Percentiles rank a stretch among this genome's conserved stretches.
These are phyloP conservation scores for Tauraco erythrolophus DNA, from an alignment of 2,113 vertebrate genomes.

Conservation along the genomic window DNA sequence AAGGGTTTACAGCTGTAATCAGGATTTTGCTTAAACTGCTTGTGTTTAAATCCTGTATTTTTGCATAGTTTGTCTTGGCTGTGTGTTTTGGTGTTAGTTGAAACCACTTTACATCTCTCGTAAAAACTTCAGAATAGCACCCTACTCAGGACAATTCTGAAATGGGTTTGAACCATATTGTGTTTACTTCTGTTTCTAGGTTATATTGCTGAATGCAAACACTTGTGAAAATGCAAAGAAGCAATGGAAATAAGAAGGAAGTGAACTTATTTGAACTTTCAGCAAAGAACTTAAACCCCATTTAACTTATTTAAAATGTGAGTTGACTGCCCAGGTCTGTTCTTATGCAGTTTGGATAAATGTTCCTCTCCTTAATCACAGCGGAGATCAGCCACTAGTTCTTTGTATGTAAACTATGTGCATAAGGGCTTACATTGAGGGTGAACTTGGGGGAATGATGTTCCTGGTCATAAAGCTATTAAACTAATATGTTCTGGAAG, in stretches of 20 bases:
- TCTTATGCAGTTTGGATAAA: conserved; percentile 16
- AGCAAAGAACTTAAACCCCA: neutral
- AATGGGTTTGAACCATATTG: neutral
- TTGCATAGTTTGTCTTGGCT: neutral
- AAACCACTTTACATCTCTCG: neutral
- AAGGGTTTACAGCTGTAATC: neutral
- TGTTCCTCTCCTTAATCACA: conserved; percentile 31
- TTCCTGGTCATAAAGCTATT: conserved; percentile 53
- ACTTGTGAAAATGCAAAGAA: neutral
- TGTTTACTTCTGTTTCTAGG: conserved; percentile 27
- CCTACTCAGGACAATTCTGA: neutral
- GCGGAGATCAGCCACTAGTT: conserved; percentile 26
- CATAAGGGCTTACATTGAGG: conserved; percentile 8
- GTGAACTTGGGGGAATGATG: conserved; percentile 33
- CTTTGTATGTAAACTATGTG: conserved; percentile 57
- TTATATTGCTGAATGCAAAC: neutral
- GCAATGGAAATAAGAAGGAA: neutral
- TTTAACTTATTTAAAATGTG: conserved; percentile 4
- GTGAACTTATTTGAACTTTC: conserved; percentile 59
- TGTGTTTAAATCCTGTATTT: neutral
- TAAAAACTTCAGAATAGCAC: neutral
- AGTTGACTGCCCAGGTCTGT: conserved; percentile 29
- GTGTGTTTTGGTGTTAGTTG: neutral
- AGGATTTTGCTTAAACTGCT: neutral
- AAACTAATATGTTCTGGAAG: conserved; percentile 52